Evolutionary conservation across 30 jellyfish, hydroid and myxozoan genomes (phyloP).

Genomic region (Aurelia coerulea): DNA sequence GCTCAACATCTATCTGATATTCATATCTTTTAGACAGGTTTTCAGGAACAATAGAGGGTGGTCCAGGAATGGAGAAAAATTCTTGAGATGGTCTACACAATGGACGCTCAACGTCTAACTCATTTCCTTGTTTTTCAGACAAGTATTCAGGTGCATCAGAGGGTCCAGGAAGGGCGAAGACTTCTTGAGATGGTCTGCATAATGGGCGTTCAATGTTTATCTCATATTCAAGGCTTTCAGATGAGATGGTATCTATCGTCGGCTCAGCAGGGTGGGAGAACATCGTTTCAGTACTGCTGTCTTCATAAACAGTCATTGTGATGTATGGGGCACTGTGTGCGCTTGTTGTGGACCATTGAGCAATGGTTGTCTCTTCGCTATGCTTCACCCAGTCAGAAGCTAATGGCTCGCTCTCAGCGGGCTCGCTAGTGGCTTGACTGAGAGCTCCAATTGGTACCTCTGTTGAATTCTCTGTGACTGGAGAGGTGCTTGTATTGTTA

Average conservation of each 20-base stretch:
- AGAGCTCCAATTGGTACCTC: too few relatives aligned
- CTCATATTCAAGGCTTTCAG: slow-evolving; percentile 41
- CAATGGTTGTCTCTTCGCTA: too few relatives aligned
- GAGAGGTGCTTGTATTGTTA: too few relatives aligned
- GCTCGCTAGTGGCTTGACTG: too few relatives aligned
- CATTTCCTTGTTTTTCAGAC: not conserved
- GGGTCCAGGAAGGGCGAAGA: not conserved
- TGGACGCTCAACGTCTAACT: not conserved
- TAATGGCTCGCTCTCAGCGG: too few relatives aligned
- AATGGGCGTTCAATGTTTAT: not conserved
- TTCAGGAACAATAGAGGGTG: not conserved
- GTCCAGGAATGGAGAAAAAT: not conserved
- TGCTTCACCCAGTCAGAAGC: too few relatives aligned
- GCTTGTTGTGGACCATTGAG: too few relatives aligned
- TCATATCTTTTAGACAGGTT: not conserved
- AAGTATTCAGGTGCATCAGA: not conserved
- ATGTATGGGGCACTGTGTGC: not conserved
- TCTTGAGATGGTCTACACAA: slow-evolving; percentile 1
- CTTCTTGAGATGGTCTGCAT: slow-evolving; percentile 13
- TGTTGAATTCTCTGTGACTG: too few relatives aligned
- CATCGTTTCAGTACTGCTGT: slow-evolving; percentile 22
- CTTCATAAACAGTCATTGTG: slow-evolving; percentile 29
- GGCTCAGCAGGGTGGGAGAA: slow-evolving; percentile 6
- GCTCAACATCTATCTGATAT: not conserved
- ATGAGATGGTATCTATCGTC: not conserved